Conservation (phyloP, 2,113 vertebrate species). For the Anolis sagrei region DNA sequence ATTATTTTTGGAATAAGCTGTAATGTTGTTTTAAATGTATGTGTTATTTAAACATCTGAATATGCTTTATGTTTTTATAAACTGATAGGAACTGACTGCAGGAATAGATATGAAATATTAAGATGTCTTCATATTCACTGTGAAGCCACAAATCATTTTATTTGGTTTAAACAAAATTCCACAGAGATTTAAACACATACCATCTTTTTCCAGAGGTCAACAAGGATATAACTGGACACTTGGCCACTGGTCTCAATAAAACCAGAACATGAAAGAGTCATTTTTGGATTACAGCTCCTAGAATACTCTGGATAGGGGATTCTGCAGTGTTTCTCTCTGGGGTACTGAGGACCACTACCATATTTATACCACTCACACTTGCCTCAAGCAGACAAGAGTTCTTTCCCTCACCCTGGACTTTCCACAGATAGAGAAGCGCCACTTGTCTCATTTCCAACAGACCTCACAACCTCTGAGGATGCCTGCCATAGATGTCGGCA, state of each 20-base stretch:
- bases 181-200: neutral
- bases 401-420: no score
- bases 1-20: slow-evolving; percentile 9
- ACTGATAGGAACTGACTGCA: neutral
- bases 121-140: neutral
- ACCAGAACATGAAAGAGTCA: no score
- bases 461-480: no score
- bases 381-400: no score
- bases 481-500: no score
- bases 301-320: no score
- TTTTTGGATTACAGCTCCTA: no score
- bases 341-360: no score
- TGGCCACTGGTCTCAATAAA: neutral
- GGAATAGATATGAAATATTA: slow-evolving; percentile 18
- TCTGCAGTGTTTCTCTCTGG: no score
- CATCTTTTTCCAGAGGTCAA: neutral
- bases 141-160: neutral
- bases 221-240: neutral
- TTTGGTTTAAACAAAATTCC: slow-evolving; percentile 12
- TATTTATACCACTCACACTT: no score
- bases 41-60: neutral
- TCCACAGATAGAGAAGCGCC: no score
- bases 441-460: no score
- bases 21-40: neutral
- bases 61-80: slow-evolving; percentile 16